Evolutionary conservation across 2,888 invertebrate species (phyloP), one percentile per base, ranked within the genome.

Genomic region (Sinohyriopsis cumingii): DNA sequence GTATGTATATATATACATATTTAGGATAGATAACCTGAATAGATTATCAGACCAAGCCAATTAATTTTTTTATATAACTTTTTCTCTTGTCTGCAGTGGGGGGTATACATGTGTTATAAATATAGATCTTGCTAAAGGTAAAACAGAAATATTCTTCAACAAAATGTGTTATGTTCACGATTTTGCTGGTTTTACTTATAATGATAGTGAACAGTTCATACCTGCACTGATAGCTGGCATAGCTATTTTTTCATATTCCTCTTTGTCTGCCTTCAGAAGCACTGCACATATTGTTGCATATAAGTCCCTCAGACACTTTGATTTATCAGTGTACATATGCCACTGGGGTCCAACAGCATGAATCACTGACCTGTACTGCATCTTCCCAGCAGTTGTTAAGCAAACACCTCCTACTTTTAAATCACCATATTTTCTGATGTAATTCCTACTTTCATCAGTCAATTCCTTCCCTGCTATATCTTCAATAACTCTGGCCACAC

Each of bases 201-300:
- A 45, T 45, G 33, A 33, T 9, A 33, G 7, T 33, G 45, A 45
- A 45, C 45, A 45, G 45, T 45, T 45, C 45, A 45, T 57, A 71
- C 71, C 71, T 61, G 71, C 54, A 64, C 71, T 71, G 18, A 71
- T 64, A 1, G 71, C 59, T 56, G 71, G 71, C 59, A 71, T 67
- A 12, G 67, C 71, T 28, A 71, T 22, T 55, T 55, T 24, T 1
- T 15, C 33, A 53, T 59, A 45, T 9, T 6, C 12, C 0, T 19
- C 12, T 20, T 3, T 15, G 12, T 59, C 45, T 60, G 60, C 60
- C 53, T 3, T 56, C 22, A 56, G 20, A 22, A 71, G 59, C 7
- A 67, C 22, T 55, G 60, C 63, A 12, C 4, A 33, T 9, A 71
- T 25, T 12, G 71, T 71, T 6, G 22, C 0, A 7, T 3, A 15